A percentile compares a stretch with the other conserved stretches of the same genome.
These are phyloP conservation scores for Alsophila aescularia DNA, from an alignment of 2,888 invertebrate species.

Conservation along the genomic window DNA sequence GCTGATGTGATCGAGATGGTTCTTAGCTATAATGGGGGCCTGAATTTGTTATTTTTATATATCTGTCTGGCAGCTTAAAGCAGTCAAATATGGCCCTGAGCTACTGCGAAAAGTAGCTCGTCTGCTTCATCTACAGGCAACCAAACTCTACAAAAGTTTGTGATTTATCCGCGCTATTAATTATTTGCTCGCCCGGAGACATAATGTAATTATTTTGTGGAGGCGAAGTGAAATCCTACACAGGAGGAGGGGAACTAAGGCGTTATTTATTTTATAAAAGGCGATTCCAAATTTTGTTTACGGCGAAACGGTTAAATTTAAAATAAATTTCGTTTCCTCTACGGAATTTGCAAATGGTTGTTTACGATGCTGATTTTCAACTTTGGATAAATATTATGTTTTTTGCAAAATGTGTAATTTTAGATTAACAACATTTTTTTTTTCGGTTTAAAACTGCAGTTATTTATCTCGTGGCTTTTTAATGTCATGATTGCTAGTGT, in stretches of 20 bases:
- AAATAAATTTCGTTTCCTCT: slow-evolving; percentile 15
- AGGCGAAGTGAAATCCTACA: slow-evolving; percentile 57
- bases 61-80: background rate
- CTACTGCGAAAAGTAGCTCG: slow-evolving; percentile 3
- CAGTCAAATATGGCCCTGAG: background rate
- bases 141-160: slow-evolving; percentile 66
- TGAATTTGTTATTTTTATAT: too few species aligned
- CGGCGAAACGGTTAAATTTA: slow-evolving; percentile 20
- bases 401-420: background rate
- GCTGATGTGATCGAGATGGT: too few species aligned
- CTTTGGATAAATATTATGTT: slow-evolving; percentile 7
- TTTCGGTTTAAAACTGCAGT: too few species aligned
- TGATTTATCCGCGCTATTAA: slow-evolving; percentile 71
- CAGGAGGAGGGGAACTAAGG: slow-evolving; percentile 25
- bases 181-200: slow-evolving; percentile 67
- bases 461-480: too few species aligned
- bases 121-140: slow-evolving; percentile 40
- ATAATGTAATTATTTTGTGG: slow-evolving; percentile 68
- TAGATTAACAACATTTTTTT: too few species aligned
- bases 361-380: slow-evolving; percentile 1
- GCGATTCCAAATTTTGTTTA: slow-evolving; percentile 31
- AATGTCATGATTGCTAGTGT: too few species aligned
- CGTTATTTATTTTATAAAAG: slow-evolving; percentile 32
- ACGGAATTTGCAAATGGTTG: slow-evolving; percentile 4
- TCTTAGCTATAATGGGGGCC: too few species aligned